Percentiles rank a stretch among this genome's conserved stretches.
Evolutionary conservation across 2,113 vertebrate species (phyloP).

Genomic region (Cheirogaleus medius): DNA sequence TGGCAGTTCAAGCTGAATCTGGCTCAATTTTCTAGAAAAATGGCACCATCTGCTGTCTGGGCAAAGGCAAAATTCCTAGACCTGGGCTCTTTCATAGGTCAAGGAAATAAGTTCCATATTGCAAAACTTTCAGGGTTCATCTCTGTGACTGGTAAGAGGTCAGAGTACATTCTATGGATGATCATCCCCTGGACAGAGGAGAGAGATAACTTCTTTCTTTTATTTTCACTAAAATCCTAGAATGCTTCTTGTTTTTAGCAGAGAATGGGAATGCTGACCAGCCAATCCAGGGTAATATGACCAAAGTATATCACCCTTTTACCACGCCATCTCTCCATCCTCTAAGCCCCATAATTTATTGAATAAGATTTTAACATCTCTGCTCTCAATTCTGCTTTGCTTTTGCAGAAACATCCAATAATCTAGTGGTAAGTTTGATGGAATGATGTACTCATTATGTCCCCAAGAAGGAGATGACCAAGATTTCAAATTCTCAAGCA

Average conservation of each 20-base stretch:
- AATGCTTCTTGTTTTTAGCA: neutral
- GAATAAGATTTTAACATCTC: neutral
- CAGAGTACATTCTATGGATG: neutral
- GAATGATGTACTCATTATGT: neutral
- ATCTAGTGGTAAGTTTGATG: neutral
- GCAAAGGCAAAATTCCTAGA: conserved; percentile 53
- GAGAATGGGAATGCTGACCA: neutral
- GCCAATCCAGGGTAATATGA: neutral
- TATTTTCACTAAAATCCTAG: neutral
- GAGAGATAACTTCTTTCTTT: neutral
- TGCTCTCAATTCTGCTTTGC: neutral
- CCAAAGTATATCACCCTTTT: neutral
- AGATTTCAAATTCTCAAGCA: neutral
- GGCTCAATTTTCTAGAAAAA: conserved; percentile 70
- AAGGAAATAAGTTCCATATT: neutral
- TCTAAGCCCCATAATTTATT: neutral
- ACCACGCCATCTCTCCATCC: neutral
- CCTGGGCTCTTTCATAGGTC: neutral
- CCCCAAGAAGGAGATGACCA: neutral
- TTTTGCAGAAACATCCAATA: neutral
- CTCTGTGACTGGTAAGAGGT: neutral
- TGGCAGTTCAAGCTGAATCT: neutral
- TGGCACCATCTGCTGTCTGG: conserved; percentile 81
- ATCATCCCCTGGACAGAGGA: neutral
- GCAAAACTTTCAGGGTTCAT: neutral